These are phyloP conservation scores for Eilema depressum DNA, from an alignment of 2,888 invertebrate species.

Conservation along the genomic window DNA sequence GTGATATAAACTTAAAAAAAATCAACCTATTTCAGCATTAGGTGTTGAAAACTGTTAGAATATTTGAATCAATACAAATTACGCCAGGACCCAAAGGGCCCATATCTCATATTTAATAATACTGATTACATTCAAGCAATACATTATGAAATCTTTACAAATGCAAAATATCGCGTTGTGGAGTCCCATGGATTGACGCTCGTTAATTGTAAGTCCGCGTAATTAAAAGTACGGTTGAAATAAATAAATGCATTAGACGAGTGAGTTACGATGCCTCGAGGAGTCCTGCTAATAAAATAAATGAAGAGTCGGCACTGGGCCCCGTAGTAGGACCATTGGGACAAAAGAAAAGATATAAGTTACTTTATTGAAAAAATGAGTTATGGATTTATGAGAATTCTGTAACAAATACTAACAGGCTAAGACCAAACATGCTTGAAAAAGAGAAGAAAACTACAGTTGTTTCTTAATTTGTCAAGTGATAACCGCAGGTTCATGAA, in stretches of 20 bases:
- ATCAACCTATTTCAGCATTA: not conserved
- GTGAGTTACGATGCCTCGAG: slow-evolving; percentile 78
- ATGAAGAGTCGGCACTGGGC: slow-evolving; percentile 71
- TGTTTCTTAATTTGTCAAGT: not conserved
- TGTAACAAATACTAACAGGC: not conserved
- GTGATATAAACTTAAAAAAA: too few species aligned
- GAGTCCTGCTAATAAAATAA: slow-evolving; percentile 81
- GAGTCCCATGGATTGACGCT: slow-evolving; percentile 64
- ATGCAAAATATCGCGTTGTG: slow-evolving; percentile 51
- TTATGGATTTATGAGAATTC: not conserved
- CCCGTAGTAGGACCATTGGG: slow-evolving; percentile 42
- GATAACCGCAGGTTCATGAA: not conserved
- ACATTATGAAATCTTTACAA: slow-evolving; percentile 8
- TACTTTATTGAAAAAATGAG: slow-evolving; percentile 9
- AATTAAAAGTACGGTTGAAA: slow-evolving; percentile 77
- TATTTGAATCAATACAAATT: not conserved
- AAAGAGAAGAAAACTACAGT: not conserved
- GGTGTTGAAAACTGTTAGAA: not conserved
- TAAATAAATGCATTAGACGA: slow-evolving; percentile 78
- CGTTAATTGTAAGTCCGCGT: slow-evolving; percentile 72
- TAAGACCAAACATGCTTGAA: not conserved
- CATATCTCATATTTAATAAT: not conserved
- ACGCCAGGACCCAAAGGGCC: not conserved
- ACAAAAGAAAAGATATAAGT: slow-evolving; percentile 44
- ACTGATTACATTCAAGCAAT: slow-evolving; percentile 1